phyloP scores from a whole-genome alignment of 2,113 vertebrate species.

The Echinops telfairi region DNA sequence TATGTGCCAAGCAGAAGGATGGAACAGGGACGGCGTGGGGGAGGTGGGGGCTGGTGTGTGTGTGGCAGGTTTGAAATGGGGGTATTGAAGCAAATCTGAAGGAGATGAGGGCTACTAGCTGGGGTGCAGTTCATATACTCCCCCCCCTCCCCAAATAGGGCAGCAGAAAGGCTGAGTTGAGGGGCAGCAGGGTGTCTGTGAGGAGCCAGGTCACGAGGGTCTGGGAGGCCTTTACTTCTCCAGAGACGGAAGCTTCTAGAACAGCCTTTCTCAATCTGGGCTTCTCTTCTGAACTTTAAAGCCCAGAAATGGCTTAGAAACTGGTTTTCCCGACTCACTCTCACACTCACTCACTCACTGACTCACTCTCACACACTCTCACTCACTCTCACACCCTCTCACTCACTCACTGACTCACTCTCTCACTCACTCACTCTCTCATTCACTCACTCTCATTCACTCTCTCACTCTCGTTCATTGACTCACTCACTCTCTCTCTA shows the following conservation, averaged over 20 bases:
- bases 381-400: too few relatives aligned
- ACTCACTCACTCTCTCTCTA: too few relatives aligned
- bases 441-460: too few relatives aligned
- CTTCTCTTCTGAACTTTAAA: not conserved
- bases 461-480: too few relatives aligned
- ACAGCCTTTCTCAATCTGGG: not conserved
- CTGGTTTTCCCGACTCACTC: too few relatives aligned
- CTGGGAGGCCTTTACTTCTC: not conserved
- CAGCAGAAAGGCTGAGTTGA: accelerated
- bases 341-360: too few relatives aligned
- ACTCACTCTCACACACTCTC: too few relatives aligned
- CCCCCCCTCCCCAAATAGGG: not conserved
- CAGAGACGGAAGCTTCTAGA: not conserved
- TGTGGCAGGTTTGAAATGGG: not conserved
- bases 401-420: too few relatives aligned
- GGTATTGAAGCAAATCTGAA: not conserved
- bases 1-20: not conserved
- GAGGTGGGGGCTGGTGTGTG: too few relatives aligned
- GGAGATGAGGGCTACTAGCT: not conserved
- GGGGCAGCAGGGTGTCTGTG: not conserved
- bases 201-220: not conserved
- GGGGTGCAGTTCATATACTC: not conserved
- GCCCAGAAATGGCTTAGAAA: not conserved
- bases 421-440: too few relatives aligned
- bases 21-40: not conserved